Evolutionary conservation across 30 jellyfish, hydroid and myxozoan species (phyloP).

Genomic region (Hydra vulgaris): DNA sequence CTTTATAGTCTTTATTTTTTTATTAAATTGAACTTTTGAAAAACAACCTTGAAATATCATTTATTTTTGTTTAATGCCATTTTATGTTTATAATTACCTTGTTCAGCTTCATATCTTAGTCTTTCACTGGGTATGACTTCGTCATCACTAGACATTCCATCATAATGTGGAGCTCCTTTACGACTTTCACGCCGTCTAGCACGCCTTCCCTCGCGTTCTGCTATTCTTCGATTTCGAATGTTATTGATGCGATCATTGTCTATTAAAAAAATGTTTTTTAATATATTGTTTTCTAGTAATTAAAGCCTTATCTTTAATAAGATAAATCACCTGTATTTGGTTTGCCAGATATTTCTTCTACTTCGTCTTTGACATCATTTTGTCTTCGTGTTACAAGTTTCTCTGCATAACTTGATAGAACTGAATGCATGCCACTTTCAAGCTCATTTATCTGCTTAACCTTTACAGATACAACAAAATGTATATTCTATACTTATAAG

Average conservation of each 20-base stretch:
- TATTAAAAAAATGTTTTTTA: neutral
- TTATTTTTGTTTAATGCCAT: too few species aligned
- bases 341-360: conserved; percentile 63
- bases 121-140: conserved; percentile 71
- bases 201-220: conserved; percentile 95
- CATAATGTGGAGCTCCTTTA: conserved; percentile 40
- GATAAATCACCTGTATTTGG: neutral
- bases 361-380: conserved; percentile 83
- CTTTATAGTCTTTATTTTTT: too few species aligned
- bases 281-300: neutral
- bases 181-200: conserved; percentile 57
- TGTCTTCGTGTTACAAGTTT: conserved; percentile 51
- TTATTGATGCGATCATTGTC: conserved; percentile 29
- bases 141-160: conserved; percentile 96
- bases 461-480: conserved; percentile 10
- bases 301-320: neutral
- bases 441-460: conserved; percentile 61
- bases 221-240: conserved; percentile 75
- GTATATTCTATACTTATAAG: neutral
- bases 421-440: conserved; percentile 60
- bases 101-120: conserved; percentile 53
- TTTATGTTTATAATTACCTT: too few species aligned
- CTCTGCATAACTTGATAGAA: conserved; percentile 41
- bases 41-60: too few species aligned
- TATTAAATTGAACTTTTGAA: too few species aligned